Evolutionary conservation across 2,888 invertebrate species (phyloP).

Genomic region (Brenthis ino): DNA sequence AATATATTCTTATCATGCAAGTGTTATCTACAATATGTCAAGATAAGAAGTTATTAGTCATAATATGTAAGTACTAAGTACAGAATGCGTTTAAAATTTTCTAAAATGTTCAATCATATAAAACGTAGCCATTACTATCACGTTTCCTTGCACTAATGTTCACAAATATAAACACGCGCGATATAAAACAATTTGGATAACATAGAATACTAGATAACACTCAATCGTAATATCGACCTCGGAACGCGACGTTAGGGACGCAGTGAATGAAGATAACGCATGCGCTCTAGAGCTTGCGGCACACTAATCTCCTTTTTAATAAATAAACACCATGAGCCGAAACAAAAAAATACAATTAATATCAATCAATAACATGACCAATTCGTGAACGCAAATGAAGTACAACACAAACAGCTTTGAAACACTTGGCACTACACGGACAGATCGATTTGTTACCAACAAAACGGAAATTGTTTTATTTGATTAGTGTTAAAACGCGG

Average conservation of each 20-base stretch:
- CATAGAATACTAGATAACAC: constrained; percentile 31
- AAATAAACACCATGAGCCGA: constrained; percentile 41
- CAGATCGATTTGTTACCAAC: neutral
- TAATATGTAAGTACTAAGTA: constrained; percentile 11
- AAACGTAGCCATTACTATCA: neutral
- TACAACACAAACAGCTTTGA: neutral
- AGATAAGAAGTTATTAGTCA: constrained; percentile 11
- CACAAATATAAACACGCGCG: constrained; percentile 13
- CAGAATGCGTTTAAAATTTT: neutral
- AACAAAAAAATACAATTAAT: constrained; percentile 13
- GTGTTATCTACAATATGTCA: neutral
- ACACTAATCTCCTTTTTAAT: constrained; percentile 36
- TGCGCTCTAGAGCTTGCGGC: constrained; percentile 51
- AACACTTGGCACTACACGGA: constrained; percentile 4
- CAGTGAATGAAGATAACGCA: constrained; percentile 61
- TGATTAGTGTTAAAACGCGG: neutral
- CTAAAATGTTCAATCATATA: neutral
- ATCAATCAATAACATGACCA: constrained; percentile 17
- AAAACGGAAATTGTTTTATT: neutral
- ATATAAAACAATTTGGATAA: constrained; percentile 18
- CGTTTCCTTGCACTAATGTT: neutral
- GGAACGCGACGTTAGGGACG: constrained; percentile 40
- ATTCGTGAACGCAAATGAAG: neutral
- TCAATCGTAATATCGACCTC: constrained; percentile 40
- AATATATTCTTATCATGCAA: neutral